Percentiles rank a stretch among this genome's conserved stretches.
Evolutionary conservation across 2,888 invertebrate genomes (phyloP).

Genomic region (Malthinus seriepunctatus): DNA sequence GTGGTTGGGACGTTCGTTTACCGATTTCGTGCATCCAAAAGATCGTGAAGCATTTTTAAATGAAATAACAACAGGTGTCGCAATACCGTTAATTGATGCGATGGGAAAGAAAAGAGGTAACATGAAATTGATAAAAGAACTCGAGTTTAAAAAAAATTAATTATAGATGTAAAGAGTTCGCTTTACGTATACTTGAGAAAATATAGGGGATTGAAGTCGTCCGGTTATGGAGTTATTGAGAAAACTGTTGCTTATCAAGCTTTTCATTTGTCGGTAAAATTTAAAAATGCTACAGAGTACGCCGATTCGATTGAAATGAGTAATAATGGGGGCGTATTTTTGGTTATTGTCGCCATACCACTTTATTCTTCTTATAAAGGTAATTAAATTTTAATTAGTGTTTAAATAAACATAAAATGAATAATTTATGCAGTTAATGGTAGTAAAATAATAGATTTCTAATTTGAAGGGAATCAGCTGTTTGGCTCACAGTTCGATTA

Average conservation of each 20-base stretch:
- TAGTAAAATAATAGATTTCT: no score
- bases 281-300: slow-evolving; percentile 63
- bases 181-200: slow-evolving; percentile 69
- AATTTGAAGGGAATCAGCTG: no score
- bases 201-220: slow-evolving; percentile 63
- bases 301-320: slow-evolving; percentile 49
- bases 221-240: slow-evolving; percentile 66
- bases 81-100: slow-evolving; percentile 61
- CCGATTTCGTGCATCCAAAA: slow-evolving; percentile 83
- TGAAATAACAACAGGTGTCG: slow-evolving; percentile 71
- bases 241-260: slow-evolving; percentile 67
- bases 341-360: slow-evolving; percentile 74
- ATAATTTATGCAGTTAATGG: no score
- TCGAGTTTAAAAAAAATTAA: background rate
- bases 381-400: slow-evolving; percentile 49
- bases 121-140: background rate
- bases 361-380: slow-evolving; percentile 78
- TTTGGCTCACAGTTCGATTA: no score
- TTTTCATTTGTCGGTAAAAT: slow-evolving; percentile 71
- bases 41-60: slow-evolving; percentile 74
- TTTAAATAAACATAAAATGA: background rate
- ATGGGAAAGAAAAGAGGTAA: slow-evolving; percentile 51
- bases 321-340: slow-evolving; percentile 57
- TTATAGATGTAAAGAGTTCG: slow-evolving; percentile 55
- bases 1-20: slow-evolving; percentile 85